These are phyloP conservation scores for Drosophila tripunctata DNA, from an alignment of 2,888 invertebrate genomes.

Conservation along the genomic window DNA sequence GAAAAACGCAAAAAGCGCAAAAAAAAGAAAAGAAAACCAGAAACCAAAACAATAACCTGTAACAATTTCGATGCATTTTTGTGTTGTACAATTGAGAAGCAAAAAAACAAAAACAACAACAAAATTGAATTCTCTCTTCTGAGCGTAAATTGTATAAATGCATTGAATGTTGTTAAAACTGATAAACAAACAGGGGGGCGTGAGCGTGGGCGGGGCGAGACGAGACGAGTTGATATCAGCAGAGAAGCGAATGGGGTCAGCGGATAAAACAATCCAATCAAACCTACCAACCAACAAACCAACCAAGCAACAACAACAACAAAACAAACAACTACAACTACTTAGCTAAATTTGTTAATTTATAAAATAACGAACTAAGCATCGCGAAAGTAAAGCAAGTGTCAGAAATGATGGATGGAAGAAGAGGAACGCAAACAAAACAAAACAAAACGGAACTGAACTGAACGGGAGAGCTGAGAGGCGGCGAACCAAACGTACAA, in stretches of 20 bases:
- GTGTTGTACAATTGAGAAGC: slow-evolving; percentile 44
- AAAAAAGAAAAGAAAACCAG: slow-evolving; percentile 48
- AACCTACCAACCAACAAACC: slow-evolving; percentile 63
- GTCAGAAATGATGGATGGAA: slow-evolving; percentile 55
- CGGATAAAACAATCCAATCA: slow-evolving; percentile 66
- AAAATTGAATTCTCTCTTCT: slow-evolving; percentile 39
- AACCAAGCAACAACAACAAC: slow-evolving; percentile 61
- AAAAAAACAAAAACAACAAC: slow-evolving; percentile 30
- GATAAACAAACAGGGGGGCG: slow-evolving; percentile 11
- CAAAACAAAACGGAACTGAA: slow-evolving; percentile 4
- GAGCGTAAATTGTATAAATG: slow-evolving; percentile 44
- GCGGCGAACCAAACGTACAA: slow-evolving; percentile 8
- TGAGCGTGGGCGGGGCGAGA: slow-evolving; percentile 12
- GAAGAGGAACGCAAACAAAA: no score
- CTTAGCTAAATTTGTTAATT: slow-evolving; percentile 79
- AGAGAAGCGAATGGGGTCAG: slow-evolving; percentile 12
- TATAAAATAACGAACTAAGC: slow-evolving; percentile 80
- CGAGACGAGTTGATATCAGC: slow-evolving; percentile 48
- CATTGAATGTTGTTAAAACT: slow-evolving; percentile 55
- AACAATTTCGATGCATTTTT: slow-evolving; percentile 66
- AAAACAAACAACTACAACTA: slow-evolving; percentile 70
- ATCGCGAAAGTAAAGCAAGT: slow-evolving; percentile 49
- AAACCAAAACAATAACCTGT: slow-evolving; percentile 44
- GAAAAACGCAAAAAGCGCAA: slow-evolving; percentile 37
- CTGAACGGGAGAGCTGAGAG: slow-evolving; percentile 6